Conservation (phyloP, 2,113 vertebrate genomes). For the Proteles cristata region DNA sequence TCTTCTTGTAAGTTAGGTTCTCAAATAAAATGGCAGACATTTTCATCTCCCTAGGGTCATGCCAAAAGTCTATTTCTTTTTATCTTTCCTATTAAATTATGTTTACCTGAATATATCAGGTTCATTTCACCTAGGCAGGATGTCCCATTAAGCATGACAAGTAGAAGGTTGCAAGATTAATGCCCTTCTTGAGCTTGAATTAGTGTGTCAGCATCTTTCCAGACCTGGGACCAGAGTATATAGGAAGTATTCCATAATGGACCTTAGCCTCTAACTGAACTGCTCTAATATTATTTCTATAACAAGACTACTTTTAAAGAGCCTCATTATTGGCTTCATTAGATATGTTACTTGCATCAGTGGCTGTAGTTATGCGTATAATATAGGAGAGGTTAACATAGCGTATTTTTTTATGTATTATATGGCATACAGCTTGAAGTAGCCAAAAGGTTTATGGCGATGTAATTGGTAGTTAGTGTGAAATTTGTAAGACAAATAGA, state of each 20-base stretch:
- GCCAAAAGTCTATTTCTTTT: conserved; percentile 78
- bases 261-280: conserved; percentile 89
- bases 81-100: conserved; percentile 89
- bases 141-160: conserved; percentile 91
- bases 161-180: conserved; percentile 90
- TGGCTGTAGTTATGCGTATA: conserved; percentile 90
- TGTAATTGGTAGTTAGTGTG: conserved; percentile 98
- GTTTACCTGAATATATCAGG: conserved; percentile 91
- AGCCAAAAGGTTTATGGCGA: conserved; percentile 95
- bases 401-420: conserved; percentile 91
- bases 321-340: conserved; percentile 96
- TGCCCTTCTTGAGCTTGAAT: conserved; percentile 89
- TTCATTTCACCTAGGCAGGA: conserved; percentile 91
- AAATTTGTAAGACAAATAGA: conserved; percentile 98
- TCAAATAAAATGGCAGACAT: conserved; percentile 77
- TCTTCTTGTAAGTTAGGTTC: conserved; percentile 49
- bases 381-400: conserved; percentile 90
- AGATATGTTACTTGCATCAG: conserved; percentile 93
- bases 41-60: conserved; percentile 67
- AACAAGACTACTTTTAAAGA: conserved; percentile 93
- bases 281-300: conserved; percentile 90
- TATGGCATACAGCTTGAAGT: conserved; percentile 90
- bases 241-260: conserved; percentile 86
- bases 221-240: conserved; percentile 83
- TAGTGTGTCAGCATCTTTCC: conserved; percentile 90